Evolutionary conservation across 2,888 invertebrate species (phyloP).

Genomic region (Stenodema calcarata): DNA sequence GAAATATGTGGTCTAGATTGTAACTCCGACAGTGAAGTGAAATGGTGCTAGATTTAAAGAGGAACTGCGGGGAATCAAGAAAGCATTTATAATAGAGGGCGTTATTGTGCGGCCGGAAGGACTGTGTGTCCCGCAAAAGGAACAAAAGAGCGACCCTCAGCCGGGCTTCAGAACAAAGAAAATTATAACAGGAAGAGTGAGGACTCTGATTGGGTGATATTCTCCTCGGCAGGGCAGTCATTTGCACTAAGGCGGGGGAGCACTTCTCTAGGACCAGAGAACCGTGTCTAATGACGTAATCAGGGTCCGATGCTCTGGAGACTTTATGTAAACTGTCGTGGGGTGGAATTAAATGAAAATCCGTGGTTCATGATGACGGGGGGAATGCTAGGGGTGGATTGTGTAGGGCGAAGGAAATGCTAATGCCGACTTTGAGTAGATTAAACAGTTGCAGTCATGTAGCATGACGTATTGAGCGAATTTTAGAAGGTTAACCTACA

Average conservation of each 20-base stretch:
- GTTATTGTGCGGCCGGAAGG: background rate
- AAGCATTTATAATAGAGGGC: conserved; percentile 21
- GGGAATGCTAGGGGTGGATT: background rate
- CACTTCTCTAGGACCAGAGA: background rate
- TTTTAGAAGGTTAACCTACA: too few relatives aligned
- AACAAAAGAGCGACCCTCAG: conserved; percentile 9
- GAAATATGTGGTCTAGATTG: background rate
- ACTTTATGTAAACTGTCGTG: background rate
- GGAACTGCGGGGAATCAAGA: conserved; percentile 25
- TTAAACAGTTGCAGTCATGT: background rate
- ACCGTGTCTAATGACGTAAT: conserved; percentile 38
- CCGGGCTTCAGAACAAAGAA: background rate
- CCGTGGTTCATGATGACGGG: background rate
- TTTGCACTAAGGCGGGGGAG: background rate
- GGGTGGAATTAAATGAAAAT: background rate
- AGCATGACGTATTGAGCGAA: too few relatives aligned
- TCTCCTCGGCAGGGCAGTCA: conserved; percentile 5
- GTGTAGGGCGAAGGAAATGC: background rate
- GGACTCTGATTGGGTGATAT: conserved; percentile 19
- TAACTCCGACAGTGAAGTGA: background rate
- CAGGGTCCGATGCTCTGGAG: background rate
- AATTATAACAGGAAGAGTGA: conserved; percentile 16
- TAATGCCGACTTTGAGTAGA: background rate
- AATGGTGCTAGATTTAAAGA: background rate
- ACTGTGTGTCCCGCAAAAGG: background rate